Conservation (phyloP, 2,888 invertebrate species). For the Rhagonycha fulva region DNA sequence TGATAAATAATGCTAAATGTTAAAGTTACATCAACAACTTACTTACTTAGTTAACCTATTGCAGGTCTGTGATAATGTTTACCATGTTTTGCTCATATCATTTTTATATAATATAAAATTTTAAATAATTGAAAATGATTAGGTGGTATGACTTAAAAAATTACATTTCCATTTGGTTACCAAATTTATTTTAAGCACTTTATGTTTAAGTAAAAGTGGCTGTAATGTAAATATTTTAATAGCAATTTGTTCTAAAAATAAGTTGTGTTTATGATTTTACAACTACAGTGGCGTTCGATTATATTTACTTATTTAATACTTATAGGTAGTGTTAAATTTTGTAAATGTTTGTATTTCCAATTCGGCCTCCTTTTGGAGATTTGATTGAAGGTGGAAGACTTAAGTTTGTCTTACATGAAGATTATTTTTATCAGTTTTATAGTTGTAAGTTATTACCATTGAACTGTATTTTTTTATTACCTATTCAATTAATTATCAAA, state of each 20-base stretch:
- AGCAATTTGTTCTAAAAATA: not conserved
- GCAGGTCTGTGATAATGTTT: not conserved
- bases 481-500: not conserved
- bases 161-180: not conserved
- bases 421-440: constrained; percentile 42
- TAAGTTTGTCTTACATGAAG: constrained; percentile 33
- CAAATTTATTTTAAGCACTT: not conserved
- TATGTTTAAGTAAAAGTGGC: not conserved
- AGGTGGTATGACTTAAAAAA: not conserved
- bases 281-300: not conserved
- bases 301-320: not conserved
- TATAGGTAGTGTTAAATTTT: not conserved
- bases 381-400: not conserved
- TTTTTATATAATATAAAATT: not conserved
- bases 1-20: not conserved
- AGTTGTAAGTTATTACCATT: constrained; percentile 33
- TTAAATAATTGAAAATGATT: not conserved
- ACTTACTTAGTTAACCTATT: not conserved
- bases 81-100: not conserved
- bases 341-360: constrained; percentile 9
- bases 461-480: not conserved
- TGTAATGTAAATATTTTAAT: not conserved
- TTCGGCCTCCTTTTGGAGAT: not conserved
- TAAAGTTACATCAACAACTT: not conserved
- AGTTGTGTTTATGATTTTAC: not conserved